Conservation (phyloP, 2,888 invertebrate genomes). For the Oligia strigilis region DNA sequence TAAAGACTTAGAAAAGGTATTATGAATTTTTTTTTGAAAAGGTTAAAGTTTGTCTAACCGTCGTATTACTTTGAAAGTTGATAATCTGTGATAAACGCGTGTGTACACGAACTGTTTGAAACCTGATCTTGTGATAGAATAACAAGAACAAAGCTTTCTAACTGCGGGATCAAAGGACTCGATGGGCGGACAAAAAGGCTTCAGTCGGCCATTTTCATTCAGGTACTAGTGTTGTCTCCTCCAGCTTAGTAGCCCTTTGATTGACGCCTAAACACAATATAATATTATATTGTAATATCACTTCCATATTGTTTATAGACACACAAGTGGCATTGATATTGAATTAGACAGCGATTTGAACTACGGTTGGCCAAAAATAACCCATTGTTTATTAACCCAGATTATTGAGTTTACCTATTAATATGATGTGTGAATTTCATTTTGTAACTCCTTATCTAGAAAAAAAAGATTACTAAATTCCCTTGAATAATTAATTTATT, state of each 20-base stretch:
- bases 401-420: background rate
- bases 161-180: constrained; percentile 61
- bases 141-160: constrained; percentile 63
- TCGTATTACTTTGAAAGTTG: constrained; percentile 45
- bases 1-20: background rate
- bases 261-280: constrained; percentile 30
- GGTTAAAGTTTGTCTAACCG: background rate
- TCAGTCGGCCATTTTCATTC: constrained; percentile 49
- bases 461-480: background rate
- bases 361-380: background rate
- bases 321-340: constrained; percentile 4
- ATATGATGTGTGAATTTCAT: background rate
- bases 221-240: constrained; percentile 10
- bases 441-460: too few species aligned
- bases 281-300: constrained; percentile 3
- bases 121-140: constrained; percentile 63
- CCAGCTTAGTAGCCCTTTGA: constrained; percentile 12
- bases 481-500: background rate
- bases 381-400: background rate
- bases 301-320: constrained; percentile 12
- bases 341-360: background rate
- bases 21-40: background rate
- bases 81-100: constrained; percentile 35
- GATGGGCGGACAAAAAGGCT: constrained; percentile 52
- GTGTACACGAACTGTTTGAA: constrained; percentile 60